Base-by-base conservation (phyloP, 2,113 vertebrate species). In the Nannobrachium achirus region DNA sequence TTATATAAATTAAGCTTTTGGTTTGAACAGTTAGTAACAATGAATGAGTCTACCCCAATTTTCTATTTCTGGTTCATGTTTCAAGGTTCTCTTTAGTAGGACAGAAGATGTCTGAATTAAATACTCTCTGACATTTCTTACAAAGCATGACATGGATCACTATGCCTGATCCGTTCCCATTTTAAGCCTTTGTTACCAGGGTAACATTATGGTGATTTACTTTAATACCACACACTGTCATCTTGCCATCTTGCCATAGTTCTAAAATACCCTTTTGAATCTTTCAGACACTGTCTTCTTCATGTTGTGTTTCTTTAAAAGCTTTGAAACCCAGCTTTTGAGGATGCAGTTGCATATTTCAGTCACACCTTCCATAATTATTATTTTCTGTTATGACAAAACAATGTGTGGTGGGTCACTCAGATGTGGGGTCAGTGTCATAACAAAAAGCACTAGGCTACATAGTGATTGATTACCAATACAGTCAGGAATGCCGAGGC, bases 61-160 rank as follows among this genome's bases (percentile, higher is more conserved):
- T 25, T 25, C 4, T 25, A 25, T 25, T 25, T 25, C 74, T 94
- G 93, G 93, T 94, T 94, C 92, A 84, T 90, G 92, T 89, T 91
- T 89, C 81, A 89, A 91, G 86, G 83, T 89, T 93, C 92, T 89
- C 90, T 92, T 92, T 93, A 86, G 92, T 93, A 87, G 89, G 49
- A 93, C 93, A 94, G 92, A 95, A 91, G 86, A 90, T 92, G 91
- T 90, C 92, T n/a, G n/a, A n/a, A n/a, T 20, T 89, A 91, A 93
- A 93, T 94, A 91, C 90, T 92, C 85, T 92, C 89, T 94, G 93
- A 81, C 93, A 94, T 94, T 93, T 94, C 83, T 66, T 15, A 13
- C 88, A 60, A 84, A 86, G 94, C 91, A 86, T 85, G 82, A 90
- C 90, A 91, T 86, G 87, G 87, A 88, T 90, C 82, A 86, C 89